Percentiles rank a stretch among this genome's conserved stretches.
Evolutionary conservation across 2,113 vertebrate species (phyloP).

Genomic region (Eclectus roratus): DNA sequence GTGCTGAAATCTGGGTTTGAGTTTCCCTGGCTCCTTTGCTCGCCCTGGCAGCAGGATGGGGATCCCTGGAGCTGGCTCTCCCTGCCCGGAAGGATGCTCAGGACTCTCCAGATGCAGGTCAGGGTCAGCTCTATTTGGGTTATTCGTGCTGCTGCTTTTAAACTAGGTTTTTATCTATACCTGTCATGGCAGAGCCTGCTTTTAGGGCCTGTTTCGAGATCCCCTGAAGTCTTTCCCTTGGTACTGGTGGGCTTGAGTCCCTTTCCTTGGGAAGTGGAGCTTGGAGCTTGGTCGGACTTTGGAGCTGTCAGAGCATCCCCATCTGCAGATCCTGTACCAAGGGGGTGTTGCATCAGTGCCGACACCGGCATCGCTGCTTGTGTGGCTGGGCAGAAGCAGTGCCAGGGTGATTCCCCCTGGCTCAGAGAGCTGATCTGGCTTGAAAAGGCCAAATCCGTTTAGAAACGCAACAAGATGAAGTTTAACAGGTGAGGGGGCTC

Average conservation of each 20-base stretch:
- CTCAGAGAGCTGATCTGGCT: neutral
- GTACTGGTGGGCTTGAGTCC: neutral
- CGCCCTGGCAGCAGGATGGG: neutral
- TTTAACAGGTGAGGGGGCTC: fast-evolving
- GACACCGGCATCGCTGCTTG: fast-evolving
- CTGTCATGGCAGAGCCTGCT: fast-evolving
- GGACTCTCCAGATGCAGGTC: fast-evolving
- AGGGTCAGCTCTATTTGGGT: fast-evolving
- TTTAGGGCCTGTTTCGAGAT: neutral
- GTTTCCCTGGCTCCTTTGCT: neutral
- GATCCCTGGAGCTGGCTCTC: neutral
- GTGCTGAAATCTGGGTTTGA: neutral
- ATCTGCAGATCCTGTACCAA: fast-evolving
- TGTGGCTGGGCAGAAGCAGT: fast-evolving
- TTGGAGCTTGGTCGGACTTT: neutral
- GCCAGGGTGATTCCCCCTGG: fast-evolving
- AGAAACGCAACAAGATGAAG: neutral
- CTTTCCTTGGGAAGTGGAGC: neutral
- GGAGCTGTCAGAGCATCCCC: neutral
- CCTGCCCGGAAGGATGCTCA: neutral
- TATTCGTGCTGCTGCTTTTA: neutral
- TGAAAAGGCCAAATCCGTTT: fast-evolving
- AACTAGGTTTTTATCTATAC: neutral
- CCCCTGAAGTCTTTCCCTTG: neutral
- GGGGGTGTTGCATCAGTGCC: fast-evolving